phyloP scores from a whole-genome alignment of 2,888 invertebrate genomes.

The Zhuqinia jingwanae region DNA sequence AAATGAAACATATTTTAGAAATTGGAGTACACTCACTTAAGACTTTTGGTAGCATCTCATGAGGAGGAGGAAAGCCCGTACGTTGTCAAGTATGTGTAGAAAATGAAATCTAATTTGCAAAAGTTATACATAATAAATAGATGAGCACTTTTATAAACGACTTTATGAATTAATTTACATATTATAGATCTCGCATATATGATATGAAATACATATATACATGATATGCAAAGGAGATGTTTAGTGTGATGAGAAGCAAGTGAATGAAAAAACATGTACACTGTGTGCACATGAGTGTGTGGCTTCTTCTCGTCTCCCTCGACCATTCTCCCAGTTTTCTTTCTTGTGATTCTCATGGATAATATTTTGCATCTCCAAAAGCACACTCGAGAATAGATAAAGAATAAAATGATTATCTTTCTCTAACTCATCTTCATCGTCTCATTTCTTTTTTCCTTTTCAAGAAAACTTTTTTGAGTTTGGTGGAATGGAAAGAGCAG shows the following conservation, averaged over 20 bases:
- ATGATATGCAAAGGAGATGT: neutral
- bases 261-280: too few relatives aligned
- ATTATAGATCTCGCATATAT: neutral
- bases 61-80: too few relatives aligned
- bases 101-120: conserved; percentile 39
- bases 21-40: neutral
- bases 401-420: conserved; percentile 64
- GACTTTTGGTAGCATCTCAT: neutral
- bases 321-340: neutral
- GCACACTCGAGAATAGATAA: conserved; percentile 48
- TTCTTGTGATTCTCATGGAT: conserved; percentile 42
- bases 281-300: conserved; percentile 32
- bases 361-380: conserved; percentile 36
- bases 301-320: conserved; percentile 23
- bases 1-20: too few relatives aligned
- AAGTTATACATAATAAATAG: neutral
- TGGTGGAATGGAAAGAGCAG: conserved; percentile 5
- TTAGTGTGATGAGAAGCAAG: neutral
- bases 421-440: conserved; percentile 42
- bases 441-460: conserved; percentile 33
- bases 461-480: conserved; percentile 18
- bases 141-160: neutral
- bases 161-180: neutral
- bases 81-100: neutral
- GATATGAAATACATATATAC: neutral